Percentiles rank a stretch among this genome's conserved stretches.
Evolutionary conservation across 1,140 invertebrate genomes (phyloP).

Genomic region (Streblospio benedicti): DNA sequence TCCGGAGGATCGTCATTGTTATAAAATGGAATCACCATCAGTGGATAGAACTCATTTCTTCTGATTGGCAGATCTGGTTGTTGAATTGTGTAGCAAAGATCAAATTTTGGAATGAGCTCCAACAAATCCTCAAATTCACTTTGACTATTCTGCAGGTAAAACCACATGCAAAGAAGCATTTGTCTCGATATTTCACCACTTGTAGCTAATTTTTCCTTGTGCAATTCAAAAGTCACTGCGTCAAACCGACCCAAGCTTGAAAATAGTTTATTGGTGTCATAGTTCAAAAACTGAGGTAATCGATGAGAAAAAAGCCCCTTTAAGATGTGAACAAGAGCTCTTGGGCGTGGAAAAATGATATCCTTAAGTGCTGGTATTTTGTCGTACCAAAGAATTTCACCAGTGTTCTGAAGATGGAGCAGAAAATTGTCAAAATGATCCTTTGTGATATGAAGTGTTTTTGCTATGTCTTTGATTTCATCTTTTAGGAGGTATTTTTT

Average conservation of each 20-base stretch:
- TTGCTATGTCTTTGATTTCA: conserved; percentile 24
- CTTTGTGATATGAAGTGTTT: conserved; percentile 24
- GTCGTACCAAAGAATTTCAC: conserved; percentile 39
- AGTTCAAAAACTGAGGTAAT: conserved; percentile 30
- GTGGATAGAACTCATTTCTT: conserved; percentile 23
- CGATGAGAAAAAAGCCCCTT: conserved; percentile 36
- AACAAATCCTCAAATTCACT: conserved; percentile 29
- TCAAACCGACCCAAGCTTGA: conserved; percentile 32
- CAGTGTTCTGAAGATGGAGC: conserved; percentile 35
- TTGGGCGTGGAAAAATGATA: conserved; percentile 37
- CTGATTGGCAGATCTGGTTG: conserved; percentile 33
- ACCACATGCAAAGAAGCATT: conserved; percentile 40
- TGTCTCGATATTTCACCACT: conserved; percentile 38
- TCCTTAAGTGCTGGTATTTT: conserved; percentile 26
- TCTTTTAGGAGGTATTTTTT: conserved; percentile 29
- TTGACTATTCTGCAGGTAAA: conserved; percentile 29
- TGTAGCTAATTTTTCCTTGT: conserved; percentile 26
- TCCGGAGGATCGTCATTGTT: background rate
- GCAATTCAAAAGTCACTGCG: conserved; percentile 20
- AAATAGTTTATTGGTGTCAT: conserved; percentile 33
- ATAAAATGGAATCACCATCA: conserved; percentile 24
- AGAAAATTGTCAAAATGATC: conserved; percentile 33
- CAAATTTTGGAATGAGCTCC: conserved; percentile 32
- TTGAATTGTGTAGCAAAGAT: conserved; percentile 36
- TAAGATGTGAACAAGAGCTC: conserved; percentile 30